Evolutionary conservation across 2,113 vertebrate species (phyloP).

Genomic region (Tachycineta bicolor): DNA sequence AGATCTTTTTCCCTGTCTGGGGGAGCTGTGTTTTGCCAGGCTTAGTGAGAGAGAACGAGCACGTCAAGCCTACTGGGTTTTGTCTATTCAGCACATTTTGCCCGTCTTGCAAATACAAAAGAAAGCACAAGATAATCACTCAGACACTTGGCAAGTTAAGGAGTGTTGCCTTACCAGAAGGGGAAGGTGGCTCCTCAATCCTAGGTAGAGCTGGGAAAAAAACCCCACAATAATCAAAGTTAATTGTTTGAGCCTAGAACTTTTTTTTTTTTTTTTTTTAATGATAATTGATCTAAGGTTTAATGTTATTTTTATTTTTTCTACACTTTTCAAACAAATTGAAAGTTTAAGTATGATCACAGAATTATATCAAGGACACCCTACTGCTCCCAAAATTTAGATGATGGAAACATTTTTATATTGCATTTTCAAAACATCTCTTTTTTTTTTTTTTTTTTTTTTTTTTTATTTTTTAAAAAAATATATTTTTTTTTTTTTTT

Average conservation of each 20-base stretch:
- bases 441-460: not conserved
- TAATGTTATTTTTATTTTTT: not conserved
- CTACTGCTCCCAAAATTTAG: not conserved
- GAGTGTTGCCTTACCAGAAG: slow-evolving; percentile 6
- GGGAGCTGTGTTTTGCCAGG: not conserved
- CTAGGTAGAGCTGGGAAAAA: not conserved
- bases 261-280: not conserved
- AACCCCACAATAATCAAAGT: not conserved
- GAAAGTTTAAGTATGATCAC: not conserved
- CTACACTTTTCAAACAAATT: not conserved
- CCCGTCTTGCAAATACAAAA: not conserved
- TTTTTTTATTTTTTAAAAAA: too few species aligned
- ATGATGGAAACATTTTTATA: not conserved
- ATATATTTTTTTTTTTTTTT: not conserved
- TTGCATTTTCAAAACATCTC: not conserved
- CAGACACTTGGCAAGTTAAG: not conserved
- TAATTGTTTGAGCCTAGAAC: not conserved
- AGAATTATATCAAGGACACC: not conserved
- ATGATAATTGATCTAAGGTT: not conserved
- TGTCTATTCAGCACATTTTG: not conserved
- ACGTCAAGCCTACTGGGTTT: not conserved
- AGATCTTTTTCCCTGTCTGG: not conserved
- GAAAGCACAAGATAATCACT: not conserved
- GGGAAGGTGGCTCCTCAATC: not conserved
- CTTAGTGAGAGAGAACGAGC: not conserved